Percentiles rank a stretch among this genome's conserved stretches.
Evolutionary conservation across 2,888 invertebrate species (phyloP).

Genomic region (Slavum lentiscoides): DNA sequence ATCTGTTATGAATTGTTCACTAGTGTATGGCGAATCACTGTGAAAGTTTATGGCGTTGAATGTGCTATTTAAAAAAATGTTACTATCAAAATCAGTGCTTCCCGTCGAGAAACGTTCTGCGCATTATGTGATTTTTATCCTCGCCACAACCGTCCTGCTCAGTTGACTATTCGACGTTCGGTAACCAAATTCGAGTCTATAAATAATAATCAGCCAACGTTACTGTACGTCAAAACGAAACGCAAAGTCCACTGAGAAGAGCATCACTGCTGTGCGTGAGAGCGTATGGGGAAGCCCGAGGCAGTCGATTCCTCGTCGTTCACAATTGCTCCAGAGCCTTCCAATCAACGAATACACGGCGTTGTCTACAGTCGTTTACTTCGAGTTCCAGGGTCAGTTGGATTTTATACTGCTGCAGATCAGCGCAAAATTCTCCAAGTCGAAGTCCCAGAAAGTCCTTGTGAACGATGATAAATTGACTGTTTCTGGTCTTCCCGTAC

Average conservation of each 20-base stretch:
- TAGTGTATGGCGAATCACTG: background rate
- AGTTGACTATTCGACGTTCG: slow-evolving; percentile 2
- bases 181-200: slow-evolving; percentile 6
- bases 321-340: too few species aligned
- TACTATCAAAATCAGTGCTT: slow-evolving; percentile 8
- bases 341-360: too few species aligned
- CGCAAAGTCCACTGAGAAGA: slow-evolving; percentile 58
- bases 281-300: slow-evolving; percentile 56
- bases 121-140: slow-evolving; percentile 7
- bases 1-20: background rate
- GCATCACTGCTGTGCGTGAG: slow-evolving; percentile 55
- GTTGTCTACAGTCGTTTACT: too few species aligned
- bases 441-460: too few species aligned
- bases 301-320: slow-evolving; percentile 58
- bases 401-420: too few species aligned
- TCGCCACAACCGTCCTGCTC: background rate
- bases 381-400: too few species aligned
- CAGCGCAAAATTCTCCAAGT: too few species aligned
- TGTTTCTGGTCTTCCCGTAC: too few species aligned
- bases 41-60: background rate
- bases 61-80: background rate
- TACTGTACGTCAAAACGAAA: slow-evolving; percentile 56
- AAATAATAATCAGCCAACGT: slow-evolving; percentile 54
- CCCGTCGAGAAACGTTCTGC: background rate
- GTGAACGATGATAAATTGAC: too few species aligned